Evolutionary conservation across 1,140 invertebrate genomes (phyloP).

Genomic region (Metopolophium dirhodum): DNA sequence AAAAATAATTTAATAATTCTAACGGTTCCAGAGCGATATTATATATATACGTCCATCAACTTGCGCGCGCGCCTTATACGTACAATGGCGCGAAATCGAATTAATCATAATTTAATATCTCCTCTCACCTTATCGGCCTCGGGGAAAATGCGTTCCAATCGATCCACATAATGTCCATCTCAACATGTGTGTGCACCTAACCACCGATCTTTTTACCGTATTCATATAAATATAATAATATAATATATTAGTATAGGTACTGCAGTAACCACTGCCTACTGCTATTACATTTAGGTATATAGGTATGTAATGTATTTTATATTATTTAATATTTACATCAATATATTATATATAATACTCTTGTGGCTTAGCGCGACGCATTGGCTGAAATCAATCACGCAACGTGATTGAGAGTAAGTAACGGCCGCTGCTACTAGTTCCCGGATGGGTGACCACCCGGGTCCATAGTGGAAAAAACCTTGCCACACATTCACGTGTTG

Average conservation of each 20-base stretch:
- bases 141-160: background rate
- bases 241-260: background rate
- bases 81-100: slow-evolving; percentile 12
- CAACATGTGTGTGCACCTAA: background rate
- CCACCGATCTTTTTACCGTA: background rate
- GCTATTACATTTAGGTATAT: background rate
- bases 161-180: background rate
- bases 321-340: background rate
- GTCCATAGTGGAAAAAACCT: no score
- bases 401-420: no score
- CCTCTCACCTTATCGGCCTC: background rate
- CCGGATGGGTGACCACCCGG: no score
- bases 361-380: no score
- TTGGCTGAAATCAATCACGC: no score
- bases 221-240: background rate
- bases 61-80: background rate
- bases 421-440: no score
- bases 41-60: background rate
- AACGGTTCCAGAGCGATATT: background rate
- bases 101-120: slow-evolving; percentile 40
- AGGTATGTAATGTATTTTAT: background rate
- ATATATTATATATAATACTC: background rate
- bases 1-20: slow-evolving; percentile 7
- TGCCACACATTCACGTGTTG: no score
- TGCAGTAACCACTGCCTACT: background rate